phyloP scores from a whole-genome alignment of 2,888 invertebrate genomes.

The Noctuana brunneofusca region DNA sequence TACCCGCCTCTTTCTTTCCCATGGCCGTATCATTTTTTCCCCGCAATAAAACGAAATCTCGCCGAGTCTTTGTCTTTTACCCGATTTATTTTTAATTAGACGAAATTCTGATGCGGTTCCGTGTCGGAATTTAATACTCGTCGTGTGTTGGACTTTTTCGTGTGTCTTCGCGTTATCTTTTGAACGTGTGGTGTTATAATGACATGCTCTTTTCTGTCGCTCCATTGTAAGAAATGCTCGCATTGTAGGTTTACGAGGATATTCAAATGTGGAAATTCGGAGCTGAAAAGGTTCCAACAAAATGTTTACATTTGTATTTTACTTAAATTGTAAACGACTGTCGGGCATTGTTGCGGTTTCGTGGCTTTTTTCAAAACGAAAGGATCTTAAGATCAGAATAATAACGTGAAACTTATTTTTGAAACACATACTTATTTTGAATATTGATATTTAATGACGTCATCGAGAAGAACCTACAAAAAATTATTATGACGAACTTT shows the following conservation, averaged over 20 bases:
- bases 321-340: constrained; percentile 20
- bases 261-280: constrained; percentile 29
- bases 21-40: constrained; percentile 68
- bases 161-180: constrained; percentile 32
- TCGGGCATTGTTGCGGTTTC: constrained; percentile 11
- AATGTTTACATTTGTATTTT: constrained; percentile 32
- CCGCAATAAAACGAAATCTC: constrained; percentile 72
- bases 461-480: too few relatives aligned
- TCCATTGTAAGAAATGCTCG: constrained; percentile 32
- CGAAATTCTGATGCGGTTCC: constrained; percentile 39
- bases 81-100: constrained; percentile 68
- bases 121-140: constrained; percentile 35
- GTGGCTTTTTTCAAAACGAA: constrained; percentile 13
- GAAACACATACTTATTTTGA: neutral
- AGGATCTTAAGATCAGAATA: constrained; percentile 16
- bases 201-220: constrained; percentile 28
- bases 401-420: neutral
- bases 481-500: too few relatives aligned
- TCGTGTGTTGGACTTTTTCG: constrained; percentile 23
- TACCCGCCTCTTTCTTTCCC: constrained; percentile 73
- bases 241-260: constrained; percentile 27
- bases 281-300: constrained; percentile 25
- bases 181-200: constrained; percentile 34
- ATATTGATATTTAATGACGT: neutral
- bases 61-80: constrained; percentile 57